These are phyloP conservation scores for Lordiphosa collinella DNA, from an alignment of 1,140 invertebrate genomes.

Conservation along the genomic window DNA sequence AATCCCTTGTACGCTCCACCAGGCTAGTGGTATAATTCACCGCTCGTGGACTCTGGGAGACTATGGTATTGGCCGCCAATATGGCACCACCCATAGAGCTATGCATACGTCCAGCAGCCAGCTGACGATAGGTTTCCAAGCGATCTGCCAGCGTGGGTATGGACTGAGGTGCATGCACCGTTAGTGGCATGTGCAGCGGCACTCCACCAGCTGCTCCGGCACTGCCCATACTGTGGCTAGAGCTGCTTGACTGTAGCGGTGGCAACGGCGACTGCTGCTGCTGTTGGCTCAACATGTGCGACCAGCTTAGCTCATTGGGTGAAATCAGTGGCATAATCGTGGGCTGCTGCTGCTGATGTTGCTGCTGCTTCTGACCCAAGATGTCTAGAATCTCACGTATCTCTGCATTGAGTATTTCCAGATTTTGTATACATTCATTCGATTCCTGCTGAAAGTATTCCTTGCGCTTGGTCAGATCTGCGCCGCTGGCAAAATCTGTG, in stretches of 20 bases:
- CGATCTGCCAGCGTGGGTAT: constrained; percentile 81
- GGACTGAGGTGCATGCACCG: constrained; percentile 79
- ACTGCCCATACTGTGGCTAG: constrained; percentile 7
- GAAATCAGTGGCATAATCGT: constrained; percentile 81
- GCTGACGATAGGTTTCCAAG: constrained; percentile 81
- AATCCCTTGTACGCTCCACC: constrained; percentile 84
- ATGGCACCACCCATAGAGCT: constrained; percentile 63
- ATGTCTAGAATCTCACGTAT: constrained; percentile 87
- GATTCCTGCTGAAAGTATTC: constrained; percentile 82
- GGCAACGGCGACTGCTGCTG: constrained; percentile 4
- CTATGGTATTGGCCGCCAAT: constrained; percentile 79
- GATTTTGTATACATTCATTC: constrained; percentile 85
- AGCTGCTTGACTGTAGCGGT: constrained; percentile 10
- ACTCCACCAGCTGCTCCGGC: background rate
- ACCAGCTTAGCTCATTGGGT: constrained; percentile 84
- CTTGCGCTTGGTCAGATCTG: constrained; percentile 79
- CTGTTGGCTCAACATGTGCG: constrained; percentile 68
- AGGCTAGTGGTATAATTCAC: constrained; percentile 81
- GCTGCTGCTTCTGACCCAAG: constrained; percentile 82
- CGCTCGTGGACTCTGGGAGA: constrained; percentile 80
- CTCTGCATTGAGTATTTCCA: constrained; percentile 86
- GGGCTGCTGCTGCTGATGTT: constrained; percentile 79
- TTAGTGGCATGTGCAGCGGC: background rate
- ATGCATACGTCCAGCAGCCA: constrained; percentile 72
- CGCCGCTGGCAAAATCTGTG: constrained; percentile 84